Conservation (phyloP, 2,113 vertebrate genomes). For the Zapus hudsonius region DNA sequence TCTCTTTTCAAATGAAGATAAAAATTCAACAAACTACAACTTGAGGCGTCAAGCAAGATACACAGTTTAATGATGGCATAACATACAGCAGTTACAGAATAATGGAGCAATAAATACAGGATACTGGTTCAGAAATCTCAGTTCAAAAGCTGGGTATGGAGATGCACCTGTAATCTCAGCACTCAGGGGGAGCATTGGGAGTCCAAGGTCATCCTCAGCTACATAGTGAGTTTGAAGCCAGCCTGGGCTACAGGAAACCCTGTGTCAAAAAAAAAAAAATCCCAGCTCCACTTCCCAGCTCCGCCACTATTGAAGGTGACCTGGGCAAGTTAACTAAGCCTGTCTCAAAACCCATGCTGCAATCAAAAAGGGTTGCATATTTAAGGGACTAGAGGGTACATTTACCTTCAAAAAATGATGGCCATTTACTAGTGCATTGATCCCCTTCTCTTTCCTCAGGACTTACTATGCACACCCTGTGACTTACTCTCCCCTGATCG, state of each 20-base stretch:
- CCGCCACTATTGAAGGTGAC: not conserved
- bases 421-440: not conserved
- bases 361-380: not conserved
- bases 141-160: not conserved
- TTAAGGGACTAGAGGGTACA: not conserved
- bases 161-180: not conserved
- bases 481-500: not conserved
- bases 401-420: not conserved
- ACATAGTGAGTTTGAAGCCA: not conserved
- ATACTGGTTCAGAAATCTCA: not conserved
- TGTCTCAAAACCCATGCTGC: not conserved
- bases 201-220: not conserved
- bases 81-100: not conserved
- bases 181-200: not conserved
- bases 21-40: slow-evolving; percentile 1
- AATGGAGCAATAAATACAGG: not conserved
- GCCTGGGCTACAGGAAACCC: no score
- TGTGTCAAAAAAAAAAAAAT: not conserved
- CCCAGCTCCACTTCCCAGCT: not conserved
- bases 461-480: not conserved
- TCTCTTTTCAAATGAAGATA: slow-evolving; percentile 17
- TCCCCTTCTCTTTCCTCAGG: not conserved
- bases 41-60: not conserved
- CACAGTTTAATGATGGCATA: not conserved
- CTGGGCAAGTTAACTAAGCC: not conserved